phyloP scores from a whole-genome alignment of 2,113 vertebrate genomes.

The Varanus komodoensis region DNA sequence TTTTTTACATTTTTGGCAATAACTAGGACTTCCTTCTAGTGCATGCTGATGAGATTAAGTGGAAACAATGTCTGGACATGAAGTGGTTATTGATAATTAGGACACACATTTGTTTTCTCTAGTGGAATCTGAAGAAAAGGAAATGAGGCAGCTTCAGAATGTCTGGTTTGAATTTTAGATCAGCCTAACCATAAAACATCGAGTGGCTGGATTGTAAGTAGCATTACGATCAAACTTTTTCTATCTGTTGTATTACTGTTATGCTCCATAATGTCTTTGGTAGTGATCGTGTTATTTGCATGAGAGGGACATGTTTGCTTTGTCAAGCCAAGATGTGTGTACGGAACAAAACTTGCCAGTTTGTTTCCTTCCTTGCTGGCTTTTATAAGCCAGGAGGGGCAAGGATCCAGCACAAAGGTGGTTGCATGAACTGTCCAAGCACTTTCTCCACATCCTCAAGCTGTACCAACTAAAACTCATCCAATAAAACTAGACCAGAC shows the following conservation, averaged over 20 bases:
- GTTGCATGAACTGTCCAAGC: no score
- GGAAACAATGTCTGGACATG: conserved; percentile 50
- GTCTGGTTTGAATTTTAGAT: neutral
- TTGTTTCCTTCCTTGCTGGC: no score
- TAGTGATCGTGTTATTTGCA: neutral
- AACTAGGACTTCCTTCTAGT: conserved; percentile 51
- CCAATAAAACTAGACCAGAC: no score
- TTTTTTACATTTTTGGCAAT: conserved; percentile 71
- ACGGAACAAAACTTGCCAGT: neutral
- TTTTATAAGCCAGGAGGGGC: no score
- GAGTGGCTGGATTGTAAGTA: conserved; percentile 33
- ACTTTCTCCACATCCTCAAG: no score
- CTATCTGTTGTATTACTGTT: neutral
- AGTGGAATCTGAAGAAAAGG: conserved; percentile 53
- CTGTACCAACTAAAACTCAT: no score
- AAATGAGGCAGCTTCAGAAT: neutral
- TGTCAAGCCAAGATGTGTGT: neutral
- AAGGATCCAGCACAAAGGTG: no score
- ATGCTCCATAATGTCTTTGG: conserved; percentile 15
- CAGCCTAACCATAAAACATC: conserved; percentile 38
- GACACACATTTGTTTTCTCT: conserved; percentile 65
- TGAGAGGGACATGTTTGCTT: neutral
- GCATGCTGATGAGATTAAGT: neutral
- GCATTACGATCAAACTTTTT: conserved; percentile 25
- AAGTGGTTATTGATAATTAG: conserved; percentile 67